Base-by-base conservation (phyloP, 1,140 invertebrate genomes). In the Copidosoma floridanum region DNA sequence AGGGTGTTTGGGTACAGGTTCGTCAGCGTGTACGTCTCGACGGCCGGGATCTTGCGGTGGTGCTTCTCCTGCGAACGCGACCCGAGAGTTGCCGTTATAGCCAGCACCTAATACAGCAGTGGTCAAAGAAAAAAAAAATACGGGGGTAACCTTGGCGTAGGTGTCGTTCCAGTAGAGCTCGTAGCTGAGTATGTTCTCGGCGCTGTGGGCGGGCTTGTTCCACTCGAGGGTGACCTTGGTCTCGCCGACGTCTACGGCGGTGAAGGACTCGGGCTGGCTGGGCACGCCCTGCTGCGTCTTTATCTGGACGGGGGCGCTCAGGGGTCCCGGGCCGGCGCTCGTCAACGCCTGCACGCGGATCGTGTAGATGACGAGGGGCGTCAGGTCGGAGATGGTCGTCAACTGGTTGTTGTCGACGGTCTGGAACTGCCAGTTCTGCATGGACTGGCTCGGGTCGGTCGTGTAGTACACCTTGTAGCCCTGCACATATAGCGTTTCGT, bases 401-500 rank as follows among this genome's bases (percentile, higher is more conserved):
- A 97, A 79, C 69, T 93, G 89, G 75, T 90, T 95, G 75, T 94
- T 95, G 76, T 97, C 93, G 64, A 97, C 92, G 82, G 89, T 89
- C 81, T 95, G 92, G 8, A 91, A 90, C 62, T 93, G 86, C 96
- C 95, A 98, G 11, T 90, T 89, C 27, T 91, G 87, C 80, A 96
- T 88, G 4, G 89, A 88, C 44, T 92, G 86, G 66, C 89, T 87
- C 20, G 94, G 87, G 71, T 94, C 91, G 66, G 89, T 90, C 8
- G 95, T 97, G 81, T 96, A 99, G 77, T 93, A 98, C 51, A 99
- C 92, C 83, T 97, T 98, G 84, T 99, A 99, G 63, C 94, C 95
- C 95, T 97, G 65, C n/a, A n/a, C n/a, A n/a, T n/a, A n/a, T n/a
- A n/a, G n/a, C n/a, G n/a, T n/a, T n/a, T n/a, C n/a, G n/a, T n/a